Conservation (phyloP, 2,113 vertebrate species). For the Cyanoliseus patagonus region DNA sequence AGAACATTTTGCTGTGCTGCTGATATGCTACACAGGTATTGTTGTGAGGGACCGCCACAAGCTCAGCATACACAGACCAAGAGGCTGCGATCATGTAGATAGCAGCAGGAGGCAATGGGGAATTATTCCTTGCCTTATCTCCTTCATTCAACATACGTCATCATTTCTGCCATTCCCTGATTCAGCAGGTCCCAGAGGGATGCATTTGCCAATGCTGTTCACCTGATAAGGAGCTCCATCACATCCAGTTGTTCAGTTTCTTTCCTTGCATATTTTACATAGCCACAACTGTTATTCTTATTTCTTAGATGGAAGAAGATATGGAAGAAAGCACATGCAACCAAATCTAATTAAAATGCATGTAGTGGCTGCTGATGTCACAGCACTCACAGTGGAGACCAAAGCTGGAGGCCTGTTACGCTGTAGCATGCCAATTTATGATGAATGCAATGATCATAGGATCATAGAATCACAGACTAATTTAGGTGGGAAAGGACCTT, state of each 20-base stretch:
- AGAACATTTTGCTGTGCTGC: background rate
- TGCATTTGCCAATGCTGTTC: background rate
- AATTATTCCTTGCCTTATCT: slow-evolving; percentile 57
- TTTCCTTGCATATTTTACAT: background rate
- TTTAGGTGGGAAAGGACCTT: background rate
- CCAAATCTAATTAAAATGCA: background rate
- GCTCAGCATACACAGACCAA: background rate
- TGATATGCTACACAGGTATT: background rate
- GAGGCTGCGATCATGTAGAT: slow-evolving; percentile 69
- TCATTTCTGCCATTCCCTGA: background rate
- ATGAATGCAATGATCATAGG: background rate
- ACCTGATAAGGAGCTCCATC: slow-evolving; percentile 59
- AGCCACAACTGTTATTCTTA: background rate
- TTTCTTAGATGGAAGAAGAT: background rate
- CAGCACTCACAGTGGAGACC: background rate
- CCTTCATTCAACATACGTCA: background rate
- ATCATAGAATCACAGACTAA: background rate
- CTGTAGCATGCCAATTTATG: background rate
- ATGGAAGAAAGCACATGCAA: background rate
- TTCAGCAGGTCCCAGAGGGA: slow-evolving; percentile 30
- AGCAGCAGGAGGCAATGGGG: slow-evolving; percentile 43
- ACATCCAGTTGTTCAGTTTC: background rate
- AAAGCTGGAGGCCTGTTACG: background rate
- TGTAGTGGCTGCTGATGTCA: background rate
- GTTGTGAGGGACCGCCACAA: slow-evolving; percentile 9